phyloP scores from a whole-genome alignment of 2,797 vertebrate genomes.

The Sphenodon punctatus region DNA sequence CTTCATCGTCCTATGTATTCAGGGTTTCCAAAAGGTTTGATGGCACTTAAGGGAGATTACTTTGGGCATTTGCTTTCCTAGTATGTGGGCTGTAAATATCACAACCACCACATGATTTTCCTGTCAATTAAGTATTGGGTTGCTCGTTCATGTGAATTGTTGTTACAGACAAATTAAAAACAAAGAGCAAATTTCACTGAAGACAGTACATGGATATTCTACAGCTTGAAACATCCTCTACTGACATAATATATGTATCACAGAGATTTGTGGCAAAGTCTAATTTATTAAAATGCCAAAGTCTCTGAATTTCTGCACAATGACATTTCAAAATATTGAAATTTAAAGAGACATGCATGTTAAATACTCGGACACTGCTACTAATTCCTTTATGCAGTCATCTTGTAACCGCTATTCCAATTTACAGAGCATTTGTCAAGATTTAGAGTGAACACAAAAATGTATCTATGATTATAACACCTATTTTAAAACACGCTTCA shows the following conservation, averaged over 20 bases:
- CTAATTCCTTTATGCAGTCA: neutral
- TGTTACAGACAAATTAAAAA: constrained; percentile 34
- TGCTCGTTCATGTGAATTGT: neutral
- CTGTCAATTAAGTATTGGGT: constrained; percentile 25
- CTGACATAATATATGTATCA: neutral
- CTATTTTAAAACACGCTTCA: neutral
- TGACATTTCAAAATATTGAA: neutral
- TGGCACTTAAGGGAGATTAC: neutral
- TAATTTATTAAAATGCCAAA: constrained; percentile 18
- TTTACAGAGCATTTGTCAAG: neutral
- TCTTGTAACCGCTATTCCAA: neutral
- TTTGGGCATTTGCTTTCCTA: constrained; percentile 1
- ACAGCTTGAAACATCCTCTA: neutral
- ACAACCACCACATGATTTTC: neutral
- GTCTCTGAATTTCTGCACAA: neutral
- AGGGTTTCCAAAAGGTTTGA: neutral
- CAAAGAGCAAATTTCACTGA: neutral
- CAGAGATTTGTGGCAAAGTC: neutral
- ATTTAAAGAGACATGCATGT: neutral
- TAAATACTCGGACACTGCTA: neutral
- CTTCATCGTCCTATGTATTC: neutral
- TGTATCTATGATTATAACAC: neutral
- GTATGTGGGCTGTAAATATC: neutral
- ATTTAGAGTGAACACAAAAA: neutral
- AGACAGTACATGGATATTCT: neutral